Base-by-base conservation (phyloP, 2,888 invertebrate genomes). In the Sinopyrophorus schimmeli region DNA sequence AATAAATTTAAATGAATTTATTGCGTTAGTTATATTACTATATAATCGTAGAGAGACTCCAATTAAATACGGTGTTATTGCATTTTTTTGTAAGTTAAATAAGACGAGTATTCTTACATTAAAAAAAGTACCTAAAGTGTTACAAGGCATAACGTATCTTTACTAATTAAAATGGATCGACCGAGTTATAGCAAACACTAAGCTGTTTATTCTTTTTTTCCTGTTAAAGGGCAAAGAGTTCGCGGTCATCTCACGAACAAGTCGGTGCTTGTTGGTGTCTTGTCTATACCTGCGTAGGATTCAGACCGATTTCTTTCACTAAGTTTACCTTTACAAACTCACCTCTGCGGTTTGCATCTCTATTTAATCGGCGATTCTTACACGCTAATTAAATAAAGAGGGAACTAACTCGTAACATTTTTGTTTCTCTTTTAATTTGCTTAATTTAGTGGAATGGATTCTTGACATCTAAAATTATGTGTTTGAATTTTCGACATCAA, bases 251-350 rank as follows among this genome's bases (percentile, higher is more conserved):
- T 30, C 30, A 41, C 28, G 28, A 40, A 39, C 59, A 59, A 55
- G 59, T 59, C 50, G 47, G 48, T 58, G 55, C 57, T 51, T 59
- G 57, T 48, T 52, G 47, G 50, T 41, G 47, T 52, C 47, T 20
- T 26, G 53, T 26, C 38, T 41, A 47, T 43, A 51, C 54, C 35
- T 51, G 52, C 38, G 44, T 48, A 43, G 50, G 47, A 43, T 49
- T 38, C 23, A 24, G 41, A 28, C 47, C 31, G 49, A 48, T 42
- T 26, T 39, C 41, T 51, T 43, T n/a, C 7, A n/a, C 3, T 20
- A 10, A 26, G 23, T 15, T 23, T 6, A 10, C 24, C 15, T 16
- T 35, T 9, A 23, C 14, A 30, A 18, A 23, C 18, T 10, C 28
- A 5, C 15, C 3, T 11, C 7, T 2, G 11, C 21, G 5, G n/a